Base-by-base conservation (phyloP, 2,888 invertebrate genomes). In the Eupithecia inturbata region DNA sequence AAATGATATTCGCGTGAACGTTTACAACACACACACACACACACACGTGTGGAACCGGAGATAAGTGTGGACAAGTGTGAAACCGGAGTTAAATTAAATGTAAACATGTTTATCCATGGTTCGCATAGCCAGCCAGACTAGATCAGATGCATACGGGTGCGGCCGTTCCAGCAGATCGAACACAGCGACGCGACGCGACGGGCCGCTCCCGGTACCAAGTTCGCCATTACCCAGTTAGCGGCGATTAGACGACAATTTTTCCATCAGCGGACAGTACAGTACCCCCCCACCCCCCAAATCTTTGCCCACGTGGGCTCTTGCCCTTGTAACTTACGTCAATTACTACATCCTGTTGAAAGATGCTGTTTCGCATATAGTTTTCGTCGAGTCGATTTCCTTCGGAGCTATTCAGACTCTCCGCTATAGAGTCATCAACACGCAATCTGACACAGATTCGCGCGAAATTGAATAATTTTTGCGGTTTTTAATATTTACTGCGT, bases 211-310 rank as follows among this genome's bases (percentile, higher is more conserved):
- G 64, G 83, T 87, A 90, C 88, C 90, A 90, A 91, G 90, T 91
- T 91, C 87, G 87, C 88, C 85, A 92, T 92, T 93, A 92, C 87
- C 88, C 87, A 89, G 91, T 93, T 93, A 91, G 88, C 77, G 84
- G 78, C 88, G 89, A 92, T 92, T 90, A 90, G 81, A 73, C 82
- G 85, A 83, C 91, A 93, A 93, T 93, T 87, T 90, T 91, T 84
- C 88, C 88, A 93, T 94, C 90, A 92, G 80, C 82, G 83, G 83
- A 83, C 87, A 84, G 83, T 83, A 83, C 87, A 84, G 85, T 82
- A 82, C 79, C 80, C 83, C 87, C n/a, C n/a, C n/a, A n/a, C n/a
- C n/a, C n/a, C n/a, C n/a, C n/a, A n/a, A 87, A 89, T 91, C 86
- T 87, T 45, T 22, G 41, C 63, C 72, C 72, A 87, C 87, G 86